Conservation (phyloP, 2,113 vertebrate genomes). For the Lasiurus borealis region DNA sequence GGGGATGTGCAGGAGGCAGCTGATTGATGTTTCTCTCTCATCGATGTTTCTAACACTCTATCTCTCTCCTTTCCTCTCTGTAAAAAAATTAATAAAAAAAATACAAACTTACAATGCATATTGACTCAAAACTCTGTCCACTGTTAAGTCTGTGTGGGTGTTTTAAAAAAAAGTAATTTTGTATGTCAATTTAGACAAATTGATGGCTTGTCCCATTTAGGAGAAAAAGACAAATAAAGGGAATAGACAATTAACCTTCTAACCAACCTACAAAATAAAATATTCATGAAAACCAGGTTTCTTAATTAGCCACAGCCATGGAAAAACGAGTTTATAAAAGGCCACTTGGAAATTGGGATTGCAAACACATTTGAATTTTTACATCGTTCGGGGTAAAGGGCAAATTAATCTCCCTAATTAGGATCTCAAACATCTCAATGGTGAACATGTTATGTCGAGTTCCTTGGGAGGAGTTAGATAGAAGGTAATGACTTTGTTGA, state of each 20-base stretch:
- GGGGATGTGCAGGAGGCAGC: too few species aligned
- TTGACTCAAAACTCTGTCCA: conserved; percentile 17
- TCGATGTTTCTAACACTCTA: too few species aligned
- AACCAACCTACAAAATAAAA: conserved; percentile 59
- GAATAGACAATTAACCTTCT: conserved; percentile 70
- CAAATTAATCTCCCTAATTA: conserved; percentile 60
- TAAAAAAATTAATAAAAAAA: too few species aligned
- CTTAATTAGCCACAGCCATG: conserved; percentile 64
- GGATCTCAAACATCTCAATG: neutral
- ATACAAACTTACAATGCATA: neutral
- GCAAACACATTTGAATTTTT: conserved; percentile 50
- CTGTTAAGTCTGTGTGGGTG: neutral
- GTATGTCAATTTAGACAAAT: conserved; percentile 49
- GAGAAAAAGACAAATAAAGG: conserved; percentile 66
- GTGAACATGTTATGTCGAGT: neutral
- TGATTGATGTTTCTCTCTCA: too few species aligned
- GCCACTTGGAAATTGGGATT: conserved; percentile 48
- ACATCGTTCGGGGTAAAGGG: conserved; percentile 33
- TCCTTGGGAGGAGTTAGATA: conserved; percentile 18
- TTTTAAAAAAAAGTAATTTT: neutral
- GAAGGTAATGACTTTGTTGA: conserved; percentile 30
- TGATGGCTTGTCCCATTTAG: conserved; percentile 61
- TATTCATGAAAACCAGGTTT: conserved; percentile 49
- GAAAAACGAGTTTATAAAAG: neutral
- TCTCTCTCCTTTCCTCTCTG: too few species aligned